Conservation (phyloP, 2,888 invertebrate species). For the Stenurella melanura region DNA sequence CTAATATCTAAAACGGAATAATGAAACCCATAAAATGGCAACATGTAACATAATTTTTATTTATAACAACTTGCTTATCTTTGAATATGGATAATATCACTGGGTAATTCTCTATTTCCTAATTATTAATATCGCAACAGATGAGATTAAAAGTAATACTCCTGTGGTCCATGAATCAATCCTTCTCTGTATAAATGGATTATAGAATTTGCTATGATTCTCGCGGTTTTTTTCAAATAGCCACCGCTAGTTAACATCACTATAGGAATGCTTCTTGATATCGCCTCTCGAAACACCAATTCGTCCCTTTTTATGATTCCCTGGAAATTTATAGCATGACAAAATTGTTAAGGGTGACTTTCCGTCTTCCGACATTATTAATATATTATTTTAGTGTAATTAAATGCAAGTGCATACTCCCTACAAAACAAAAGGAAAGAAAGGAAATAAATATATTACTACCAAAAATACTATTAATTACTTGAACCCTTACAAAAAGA, state of each 20-base stretch:
- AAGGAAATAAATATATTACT: no score
- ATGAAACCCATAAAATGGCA: not conserved
- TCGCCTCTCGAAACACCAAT: conserved; percentile 85
- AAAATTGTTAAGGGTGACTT: no score
- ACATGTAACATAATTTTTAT: not conserved
- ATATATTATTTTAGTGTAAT: no score
- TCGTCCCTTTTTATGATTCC: conserved; percentile 91
- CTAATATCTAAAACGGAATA: not conserved
- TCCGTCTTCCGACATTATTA: no score
- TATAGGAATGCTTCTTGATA: conserved; percentile 81
- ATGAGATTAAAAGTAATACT: conserved; percentile 55
- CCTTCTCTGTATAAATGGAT: conserved; percentile 81
- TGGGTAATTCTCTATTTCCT: not conserved
- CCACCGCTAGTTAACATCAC: conserved; percentile 94
- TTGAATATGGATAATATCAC: not conserved
- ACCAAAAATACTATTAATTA: no score
- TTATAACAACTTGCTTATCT: not conserved
- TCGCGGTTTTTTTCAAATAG: conserved; percentile 85
- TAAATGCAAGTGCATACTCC: no score
- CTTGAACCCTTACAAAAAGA: no score
- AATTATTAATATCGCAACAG: not conserved
- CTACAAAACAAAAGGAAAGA: no score
- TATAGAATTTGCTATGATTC: conserved; percentile 90
- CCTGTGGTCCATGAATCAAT: conserved; percentile 72
- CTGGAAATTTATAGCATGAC: conserved; percentile 69